Evolutionary conservation across 2,113 vertebrate species (phyloP).

Genomic region (Upupa epops): DNA sequence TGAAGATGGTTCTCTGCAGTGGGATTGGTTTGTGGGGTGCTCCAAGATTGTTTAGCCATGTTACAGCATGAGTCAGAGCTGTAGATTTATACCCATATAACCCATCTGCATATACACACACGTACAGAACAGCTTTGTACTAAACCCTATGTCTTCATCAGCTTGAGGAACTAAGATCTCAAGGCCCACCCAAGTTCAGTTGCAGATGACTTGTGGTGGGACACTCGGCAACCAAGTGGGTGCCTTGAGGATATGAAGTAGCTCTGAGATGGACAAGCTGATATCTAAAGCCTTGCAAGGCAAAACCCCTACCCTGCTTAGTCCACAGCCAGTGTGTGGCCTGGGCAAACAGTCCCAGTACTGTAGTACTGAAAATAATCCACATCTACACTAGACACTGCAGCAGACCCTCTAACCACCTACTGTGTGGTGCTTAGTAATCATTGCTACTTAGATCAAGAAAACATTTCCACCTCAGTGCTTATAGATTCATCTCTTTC

Average conservation of each 20-base stretch:
- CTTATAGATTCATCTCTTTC: background rate
- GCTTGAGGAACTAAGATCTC: background rate
- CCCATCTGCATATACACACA: accelerated
- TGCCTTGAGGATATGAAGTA: background rate
- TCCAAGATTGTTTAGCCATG: background rate
- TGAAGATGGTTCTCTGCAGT: background rate
- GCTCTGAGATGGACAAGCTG: background rate
- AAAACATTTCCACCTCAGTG: background rate
- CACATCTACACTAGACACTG: accelerated
- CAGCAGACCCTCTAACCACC: background rate
- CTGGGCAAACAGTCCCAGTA: background rate
- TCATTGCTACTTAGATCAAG: background rate
- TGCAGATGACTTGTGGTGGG: background rate
- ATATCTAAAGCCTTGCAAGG: background rate
- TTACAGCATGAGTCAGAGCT: background rate
- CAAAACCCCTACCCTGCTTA: background rate
- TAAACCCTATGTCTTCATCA: background rate
- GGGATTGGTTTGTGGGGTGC: background rate
- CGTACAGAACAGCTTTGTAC: background rate
- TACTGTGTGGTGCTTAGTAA: background rate
- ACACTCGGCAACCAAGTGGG: background rate
- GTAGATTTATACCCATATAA: accelerated
- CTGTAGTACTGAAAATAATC: background rate
- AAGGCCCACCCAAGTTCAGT: background rate
- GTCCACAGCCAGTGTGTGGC: background rate